Evolutionary conservation across 2,888 invertebrate genomes (phyloP), one percentile per base, ranked within the genome.

Genomic region (Caenorhabditis doughertyi): DNA sequence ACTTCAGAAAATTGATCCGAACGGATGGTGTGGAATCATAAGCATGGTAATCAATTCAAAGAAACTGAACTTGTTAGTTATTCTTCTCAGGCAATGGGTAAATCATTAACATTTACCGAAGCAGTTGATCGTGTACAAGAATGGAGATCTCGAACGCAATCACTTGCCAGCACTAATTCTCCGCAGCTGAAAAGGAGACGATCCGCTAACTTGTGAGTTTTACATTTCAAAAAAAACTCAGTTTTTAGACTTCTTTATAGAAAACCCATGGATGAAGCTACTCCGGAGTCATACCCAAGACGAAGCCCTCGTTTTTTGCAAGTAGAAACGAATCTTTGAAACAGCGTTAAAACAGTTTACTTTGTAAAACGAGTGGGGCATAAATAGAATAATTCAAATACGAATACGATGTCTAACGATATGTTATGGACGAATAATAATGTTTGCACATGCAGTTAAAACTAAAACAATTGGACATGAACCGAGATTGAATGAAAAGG

Each of bases 11-110:
- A 95, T 96, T 86, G 96, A 96, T 92, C 95, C 95, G 76, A 96
- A 96, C 79, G 96, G 96, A 49, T 97, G 97, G 92, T 96, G 96
- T 92, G 96, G 97, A 9, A 94, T 98, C 58, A 95, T 98, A 89
- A 97, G 97, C 88, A 94, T 98, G 95, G 98, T 95, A 44, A 32
- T 51, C 49, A 2, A 53, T 23, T 39, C 13, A n/a, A n/a, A n/a
- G n/a, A n/a, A n/a, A n/a, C 9, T 32, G 32, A 32, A 32, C 32
- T 7, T 7, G 32, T 9, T 9, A 32, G 32, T 32, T 32, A 7
- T 16, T 39, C 16, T 39, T 39, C 13, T 25, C 58, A 88, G 88
- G 85, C 89, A 8, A 89, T 90, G 89, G 90, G 90, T 21, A 90
- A 90, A 74, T 89, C 90, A 1, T 60, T 90, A 21, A 85, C 87